Percentiles rank a stretch among this genome's conserved stretches.
These are phyloP conservation scores for Diorhabda sublineata DNA, from an alignment of 1,140 invertebrate species.

Conservation along the genomic window DNA sequence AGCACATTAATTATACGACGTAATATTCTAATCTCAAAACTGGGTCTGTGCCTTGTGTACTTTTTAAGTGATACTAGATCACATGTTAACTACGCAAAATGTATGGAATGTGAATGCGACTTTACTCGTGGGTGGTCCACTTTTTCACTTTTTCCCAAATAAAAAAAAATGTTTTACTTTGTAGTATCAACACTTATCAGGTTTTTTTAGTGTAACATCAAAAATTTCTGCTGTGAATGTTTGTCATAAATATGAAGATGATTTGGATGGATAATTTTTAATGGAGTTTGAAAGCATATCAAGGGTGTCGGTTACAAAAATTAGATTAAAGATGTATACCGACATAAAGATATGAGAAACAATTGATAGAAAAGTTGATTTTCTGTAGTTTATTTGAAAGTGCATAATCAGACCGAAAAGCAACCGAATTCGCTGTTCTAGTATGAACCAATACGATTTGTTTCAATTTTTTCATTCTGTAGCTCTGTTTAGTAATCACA, in stretches of 20 bases:
- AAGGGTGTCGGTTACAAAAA: neutral
- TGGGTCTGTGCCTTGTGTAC: neutral
- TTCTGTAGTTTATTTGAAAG: no score
- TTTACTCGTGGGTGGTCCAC: neutral
- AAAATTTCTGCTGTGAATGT: neutral
- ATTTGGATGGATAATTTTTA: constrained; percentile 1
- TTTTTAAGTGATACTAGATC: neutral
- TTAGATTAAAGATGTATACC: neutral
- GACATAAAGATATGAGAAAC: neutral
- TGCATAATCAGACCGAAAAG: no score
- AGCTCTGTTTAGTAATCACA: no score
- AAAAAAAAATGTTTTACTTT: neutral
- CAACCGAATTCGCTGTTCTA: no score
- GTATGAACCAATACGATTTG: no score
- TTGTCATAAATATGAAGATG: constrained; percentile 1
- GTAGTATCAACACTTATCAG: neutral
- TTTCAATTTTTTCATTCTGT: no score
- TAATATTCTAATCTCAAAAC: no score
- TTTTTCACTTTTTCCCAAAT: neutral
- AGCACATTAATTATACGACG: no score
- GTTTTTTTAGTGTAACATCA: neutral
- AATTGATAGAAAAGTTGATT: no score
- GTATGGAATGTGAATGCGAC: neutral
- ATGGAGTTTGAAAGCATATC: constrained; percentile 2
- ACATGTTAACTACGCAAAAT: constrained; percentile 1